Evolutionary conservation across 2,797 vertebrate species (phyloP).

Genomic region (Prionace glauca): DNA sequence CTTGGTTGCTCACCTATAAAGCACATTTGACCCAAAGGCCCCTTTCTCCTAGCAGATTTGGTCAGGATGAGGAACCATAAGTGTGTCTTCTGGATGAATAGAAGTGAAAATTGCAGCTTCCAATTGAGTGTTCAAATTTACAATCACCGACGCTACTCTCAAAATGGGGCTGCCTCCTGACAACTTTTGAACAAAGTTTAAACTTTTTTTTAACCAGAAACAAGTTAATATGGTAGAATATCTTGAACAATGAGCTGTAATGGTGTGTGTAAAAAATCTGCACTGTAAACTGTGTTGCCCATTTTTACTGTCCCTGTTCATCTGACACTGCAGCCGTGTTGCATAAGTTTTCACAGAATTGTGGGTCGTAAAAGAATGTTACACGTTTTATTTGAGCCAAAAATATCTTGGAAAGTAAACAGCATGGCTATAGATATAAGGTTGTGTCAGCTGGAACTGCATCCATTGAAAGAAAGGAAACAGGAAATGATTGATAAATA

Average conservation of each 20-base stretch:
- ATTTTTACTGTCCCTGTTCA: neutral
- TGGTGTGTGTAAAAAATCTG: no score
- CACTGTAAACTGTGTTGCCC: neutral
- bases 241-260: no score
- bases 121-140: neutral
- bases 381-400: neutral
- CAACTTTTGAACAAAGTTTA: neutral
- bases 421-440: neutral
- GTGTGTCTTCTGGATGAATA: neutral
- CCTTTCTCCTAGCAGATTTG: neutral
- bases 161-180: neutral
- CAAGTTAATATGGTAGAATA: neutral
- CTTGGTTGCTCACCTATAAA: neutral
- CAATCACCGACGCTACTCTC: neutral
- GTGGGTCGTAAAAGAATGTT: neutral
- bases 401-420: neutral
- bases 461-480: neutral
- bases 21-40: neutral
- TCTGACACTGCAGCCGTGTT: neutral
- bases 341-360: neutral
- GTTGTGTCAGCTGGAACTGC: neutral
- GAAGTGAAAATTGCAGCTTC: neutral
- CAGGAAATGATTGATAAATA: neutral
- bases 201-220: neutral
- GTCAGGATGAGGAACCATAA: neutral